These are phyloP conservation scores for Neelides sp. DNA, from an alignment of 1,140 invertebrate genomes.

Conservation along the genomic window DNA sequence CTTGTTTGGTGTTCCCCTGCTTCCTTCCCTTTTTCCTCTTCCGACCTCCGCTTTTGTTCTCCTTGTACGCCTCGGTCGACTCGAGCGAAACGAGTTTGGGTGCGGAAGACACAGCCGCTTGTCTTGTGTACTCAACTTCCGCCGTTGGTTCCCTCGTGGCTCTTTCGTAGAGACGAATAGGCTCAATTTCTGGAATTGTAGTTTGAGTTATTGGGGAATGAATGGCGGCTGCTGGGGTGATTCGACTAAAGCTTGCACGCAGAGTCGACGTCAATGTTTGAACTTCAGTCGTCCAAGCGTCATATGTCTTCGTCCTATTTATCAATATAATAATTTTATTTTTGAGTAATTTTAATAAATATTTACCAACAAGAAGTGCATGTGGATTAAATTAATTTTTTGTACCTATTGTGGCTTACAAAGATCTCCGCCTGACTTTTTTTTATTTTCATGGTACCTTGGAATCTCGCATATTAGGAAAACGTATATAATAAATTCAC, in stretches of 20 bases:
- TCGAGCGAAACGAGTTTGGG: neutral
- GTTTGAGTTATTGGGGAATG: neutral
- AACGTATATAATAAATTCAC: too few relatives aligned
- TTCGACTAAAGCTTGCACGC: slow-evolving; percentile 2
- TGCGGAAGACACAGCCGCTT: neutral
- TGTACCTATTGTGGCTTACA: too few relatives aligned
- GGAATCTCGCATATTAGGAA: too few relatives aligned
- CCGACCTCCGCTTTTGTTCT: neutral
- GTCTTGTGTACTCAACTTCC: neutral
- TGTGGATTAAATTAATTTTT: too few relatives aligned
- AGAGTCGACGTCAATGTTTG: slow-evolving; percentile 25
- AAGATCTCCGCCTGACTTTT: too few relatives aligned
- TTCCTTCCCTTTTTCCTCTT: slow-evolving; percentile 4
- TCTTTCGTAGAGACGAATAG: slow-evolving; percentile 2
- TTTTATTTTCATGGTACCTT: too few relatives aligned
- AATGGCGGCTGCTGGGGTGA: slow-evolving; percentile 1
- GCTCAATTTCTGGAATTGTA: neutral
- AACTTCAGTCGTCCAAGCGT: slow-evolving; percentile 23
- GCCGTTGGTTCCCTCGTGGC: neutral
- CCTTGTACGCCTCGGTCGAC: neutral
- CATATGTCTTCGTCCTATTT: slow-evolving; percentile 9
- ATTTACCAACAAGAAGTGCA: too few relatives aligned
- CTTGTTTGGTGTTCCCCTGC: neutral
- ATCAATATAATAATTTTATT: too few relatives aligned
- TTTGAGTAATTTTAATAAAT: too few relatives aligned